Evolutionary conservation across 2,113 vertebrate species (phyloP).

Genomic region (Hypocryptadius cinnamomeus): DNA sequence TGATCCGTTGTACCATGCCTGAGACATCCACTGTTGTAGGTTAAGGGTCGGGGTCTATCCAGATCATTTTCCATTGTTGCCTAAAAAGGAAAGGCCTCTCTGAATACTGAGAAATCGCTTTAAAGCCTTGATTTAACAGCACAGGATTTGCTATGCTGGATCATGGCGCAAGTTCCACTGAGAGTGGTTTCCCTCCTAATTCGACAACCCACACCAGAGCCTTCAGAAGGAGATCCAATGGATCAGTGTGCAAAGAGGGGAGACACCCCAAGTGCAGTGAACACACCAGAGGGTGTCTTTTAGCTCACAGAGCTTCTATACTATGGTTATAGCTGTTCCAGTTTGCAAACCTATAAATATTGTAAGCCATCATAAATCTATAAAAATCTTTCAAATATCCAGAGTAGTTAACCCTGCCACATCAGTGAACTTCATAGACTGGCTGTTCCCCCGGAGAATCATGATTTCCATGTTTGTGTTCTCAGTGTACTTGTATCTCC

Average conservation of each 20-base stretch:
- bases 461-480: not conserved
- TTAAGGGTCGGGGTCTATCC: slow-evolving; percentile 58
- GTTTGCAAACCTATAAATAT: not conserved
- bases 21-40: slow-evolving; percentile 40
- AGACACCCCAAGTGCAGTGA: not conserved
- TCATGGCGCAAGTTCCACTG: not conserved
- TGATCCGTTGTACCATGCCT: slow-evolving; percentile 54
- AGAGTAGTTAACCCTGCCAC: not conserved
- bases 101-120: slow-evolving; percentile 2
- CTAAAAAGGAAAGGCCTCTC: slow-evolving; percentile 2
- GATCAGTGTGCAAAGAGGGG: not conserved
- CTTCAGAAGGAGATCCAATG: not conserved
- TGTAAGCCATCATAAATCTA: not conserved
- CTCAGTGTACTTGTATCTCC: not conserved
- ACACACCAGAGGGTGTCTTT: not conserved
- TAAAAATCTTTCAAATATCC: not conserved
- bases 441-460: not conserved
- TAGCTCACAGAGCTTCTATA: not conserved
- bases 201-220: not conserved
- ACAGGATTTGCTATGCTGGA: slow-evolving; percentile 27
- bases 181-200: not conserved
- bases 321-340: not conserved
- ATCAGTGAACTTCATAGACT: not conserved
- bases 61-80: slow-evolving; percentile 44
- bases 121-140: slow-evolving; percentile 44